These are phyloP conservation scores for Fringilla coelebs DNA, from an alignment of 2,797 vertebrate species.

Conservation along the genomic window DNA sequence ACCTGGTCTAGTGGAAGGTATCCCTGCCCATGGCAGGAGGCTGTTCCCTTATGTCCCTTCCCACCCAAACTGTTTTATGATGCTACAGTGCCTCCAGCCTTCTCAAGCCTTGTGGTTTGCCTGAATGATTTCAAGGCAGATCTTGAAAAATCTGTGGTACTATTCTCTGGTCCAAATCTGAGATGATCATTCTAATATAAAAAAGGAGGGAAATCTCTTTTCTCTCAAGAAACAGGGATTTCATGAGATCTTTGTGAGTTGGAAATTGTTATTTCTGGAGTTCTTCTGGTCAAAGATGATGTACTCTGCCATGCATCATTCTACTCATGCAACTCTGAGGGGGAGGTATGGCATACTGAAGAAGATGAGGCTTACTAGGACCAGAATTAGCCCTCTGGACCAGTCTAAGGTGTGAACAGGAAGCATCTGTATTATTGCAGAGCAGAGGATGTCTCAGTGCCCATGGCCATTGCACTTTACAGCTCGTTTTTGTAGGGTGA, in stretches of 20 bases:
- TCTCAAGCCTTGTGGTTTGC: not conserved
- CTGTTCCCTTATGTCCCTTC: not conserved
- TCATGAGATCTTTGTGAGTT: not conserved
- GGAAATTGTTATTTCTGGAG: not conserved
- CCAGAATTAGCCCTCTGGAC: not conserved
- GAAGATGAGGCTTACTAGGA: not conserved
- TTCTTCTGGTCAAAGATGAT: not conserved
- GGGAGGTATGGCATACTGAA: not conserved
- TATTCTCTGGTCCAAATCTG: not conserved
- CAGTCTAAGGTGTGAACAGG: fast-evolving
- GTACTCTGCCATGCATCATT: not conserved
- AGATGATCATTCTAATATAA: not conserved
- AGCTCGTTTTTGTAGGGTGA: not conserved
- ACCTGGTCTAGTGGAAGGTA: not conserved
- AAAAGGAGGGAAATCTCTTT: not conserved
- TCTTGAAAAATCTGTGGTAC: not conserved
- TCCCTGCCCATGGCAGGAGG: not conserved
- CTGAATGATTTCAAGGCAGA: not conserved
- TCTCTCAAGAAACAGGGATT: not conserved
- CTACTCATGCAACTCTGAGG: not conserved
- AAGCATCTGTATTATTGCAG: not conserved
- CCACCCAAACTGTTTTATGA: not conserved
- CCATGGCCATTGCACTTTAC: not conserved
- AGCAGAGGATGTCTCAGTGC: not conserved
- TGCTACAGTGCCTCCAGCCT: not conserved